phyloP scores from a whole-genome alignment of 2,113 vertebrate species.

The Campylomormyrus numenius region DNA sequence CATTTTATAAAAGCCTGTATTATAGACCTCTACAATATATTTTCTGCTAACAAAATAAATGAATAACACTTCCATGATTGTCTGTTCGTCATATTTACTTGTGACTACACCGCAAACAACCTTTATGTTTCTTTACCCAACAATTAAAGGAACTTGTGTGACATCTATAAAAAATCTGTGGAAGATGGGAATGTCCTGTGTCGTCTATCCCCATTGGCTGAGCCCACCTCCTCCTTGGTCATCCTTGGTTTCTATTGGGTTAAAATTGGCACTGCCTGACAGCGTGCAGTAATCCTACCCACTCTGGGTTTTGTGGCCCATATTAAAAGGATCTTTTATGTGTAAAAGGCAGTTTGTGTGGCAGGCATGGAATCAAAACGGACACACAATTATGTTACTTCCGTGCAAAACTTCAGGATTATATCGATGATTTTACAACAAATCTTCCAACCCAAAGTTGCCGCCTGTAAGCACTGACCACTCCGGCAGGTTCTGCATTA shows the following conservation, averaged over 20 bases:
- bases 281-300: background rate
- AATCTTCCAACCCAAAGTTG: background rate
- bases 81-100: background rate
- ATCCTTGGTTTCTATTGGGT: background rate
- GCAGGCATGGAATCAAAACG: background rate
- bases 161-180: background rate
- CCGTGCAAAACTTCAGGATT: background rate
- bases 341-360: background rate
- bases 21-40: background rate
- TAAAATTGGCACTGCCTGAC: background rate
- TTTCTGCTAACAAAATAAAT: constrained; percentile 24
- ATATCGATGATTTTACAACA: background rate
- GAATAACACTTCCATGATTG: constrained; percentile 11
- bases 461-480: background rate
- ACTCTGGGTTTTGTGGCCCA: background rate
- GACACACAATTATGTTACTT: background rate
- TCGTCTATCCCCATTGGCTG: background rate
- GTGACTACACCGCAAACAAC: background rate
- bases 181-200: background rate
- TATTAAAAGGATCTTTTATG: background rate
- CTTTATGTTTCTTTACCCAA: background rate
- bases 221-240: background rate
- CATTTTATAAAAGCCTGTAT: background rate
- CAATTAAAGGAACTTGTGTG: background rate
- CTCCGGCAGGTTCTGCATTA: background rate